phyloP scores from a whole-genome alignment of 2,888 invertebrate species.

The Stenurella melanura region DNA sequence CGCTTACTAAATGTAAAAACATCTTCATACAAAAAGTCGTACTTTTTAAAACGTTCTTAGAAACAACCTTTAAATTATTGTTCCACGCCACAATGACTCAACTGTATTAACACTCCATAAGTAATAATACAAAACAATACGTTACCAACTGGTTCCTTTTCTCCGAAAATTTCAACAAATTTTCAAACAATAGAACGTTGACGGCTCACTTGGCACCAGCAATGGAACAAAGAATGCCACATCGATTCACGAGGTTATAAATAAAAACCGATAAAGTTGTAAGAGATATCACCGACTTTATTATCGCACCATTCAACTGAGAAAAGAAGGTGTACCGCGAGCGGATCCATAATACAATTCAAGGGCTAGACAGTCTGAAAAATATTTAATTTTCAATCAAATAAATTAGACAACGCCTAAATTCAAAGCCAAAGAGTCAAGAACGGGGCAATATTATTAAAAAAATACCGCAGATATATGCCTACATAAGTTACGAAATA shows the following conservation, averaged over 20 bases:
- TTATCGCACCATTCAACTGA: constrained; percentile 25
- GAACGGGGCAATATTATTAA: no score
- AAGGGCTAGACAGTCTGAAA: neutral
- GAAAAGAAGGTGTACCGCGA: neutral
- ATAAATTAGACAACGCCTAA: neutral
- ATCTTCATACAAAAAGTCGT: neutral
- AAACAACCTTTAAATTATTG: neutral
- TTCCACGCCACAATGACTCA: constrained; percentile 11
- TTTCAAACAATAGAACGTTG: constrained; percentile 43
- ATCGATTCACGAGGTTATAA: constrained; percentile 32
- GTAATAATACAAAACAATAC: constrained; percentile 19
- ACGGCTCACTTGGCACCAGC: constrained; percentile 41
- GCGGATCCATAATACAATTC: neutral
- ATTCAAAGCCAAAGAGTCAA: no score
- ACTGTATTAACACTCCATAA: constrained; percentile 12
- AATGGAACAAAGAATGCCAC: constrained; percentile 37
- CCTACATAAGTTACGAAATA: no score
- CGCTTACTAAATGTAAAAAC: neutral
- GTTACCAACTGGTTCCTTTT: constrained; percentile 20
- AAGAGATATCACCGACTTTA: constrained; percentile 22
- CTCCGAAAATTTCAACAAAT: constrained; percentile 41
- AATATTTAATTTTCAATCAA: neutral
- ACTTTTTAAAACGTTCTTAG: constrained; percentile 4
- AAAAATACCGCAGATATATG: no score
- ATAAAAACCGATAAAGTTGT: constrained; percentile 39